These are phyloP conservation scores for Tapirus indicus DNA, from an alignment of 2,797 vertebrate species.

Conservation along the genomic window DNA sequence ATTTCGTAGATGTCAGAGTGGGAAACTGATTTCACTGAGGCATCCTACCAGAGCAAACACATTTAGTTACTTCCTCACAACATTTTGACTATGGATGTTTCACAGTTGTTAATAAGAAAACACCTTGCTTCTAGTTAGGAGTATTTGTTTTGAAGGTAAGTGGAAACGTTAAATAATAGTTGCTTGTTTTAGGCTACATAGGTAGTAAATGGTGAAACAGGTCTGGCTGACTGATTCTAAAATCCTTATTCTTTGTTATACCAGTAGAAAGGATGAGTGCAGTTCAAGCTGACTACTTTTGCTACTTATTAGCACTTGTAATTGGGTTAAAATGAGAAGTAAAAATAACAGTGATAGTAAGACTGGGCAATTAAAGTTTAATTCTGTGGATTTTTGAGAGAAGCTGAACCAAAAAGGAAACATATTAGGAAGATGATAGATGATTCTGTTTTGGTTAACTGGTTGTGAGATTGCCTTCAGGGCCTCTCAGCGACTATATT, in stretches of 20 bases:
- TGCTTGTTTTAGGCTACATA: not conserved
- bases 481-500: not conserved
- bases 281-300: not conserved
- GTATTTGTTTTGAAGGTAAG: slow-evolving; percentile 46
- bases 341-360: not conserved
- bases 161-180: slow-evolving; percentile 27
- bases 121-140: not conserved
- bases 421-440: not conserved
- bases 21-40: not conserved
- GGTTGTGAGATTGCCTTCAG: not conserved
- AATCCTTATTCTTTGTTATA: not conserved
- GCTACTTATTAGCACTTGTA: not conserved
- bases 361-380: not conserved
- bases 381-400: slow-evolving; percentile 42
- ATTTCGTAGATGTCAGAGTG: not conserved
- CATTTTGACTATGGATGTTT: not conserved
- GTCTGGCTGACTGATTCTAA: not conserved
- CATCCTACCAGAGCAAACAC: not conserved
- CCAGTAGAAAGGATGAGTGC: not conserved
- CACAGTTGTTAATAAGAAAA: not conserved
- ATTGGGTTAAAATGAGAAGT: slow-evolving; percentile 13
- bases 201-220: not conserved
- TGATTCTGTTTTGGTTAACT: not conserved
- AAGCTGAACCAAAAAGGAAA: slow-evolving; percentile 7
- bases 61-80: not conserved